Percentiles rank a stretch among this genome's conserved stretches.
These are phyloP conservation scores for Bactericera cockerelli DNA, from an alignment of 1,140 invertebrate genomes.

Conservation along the genomic window DNA sequence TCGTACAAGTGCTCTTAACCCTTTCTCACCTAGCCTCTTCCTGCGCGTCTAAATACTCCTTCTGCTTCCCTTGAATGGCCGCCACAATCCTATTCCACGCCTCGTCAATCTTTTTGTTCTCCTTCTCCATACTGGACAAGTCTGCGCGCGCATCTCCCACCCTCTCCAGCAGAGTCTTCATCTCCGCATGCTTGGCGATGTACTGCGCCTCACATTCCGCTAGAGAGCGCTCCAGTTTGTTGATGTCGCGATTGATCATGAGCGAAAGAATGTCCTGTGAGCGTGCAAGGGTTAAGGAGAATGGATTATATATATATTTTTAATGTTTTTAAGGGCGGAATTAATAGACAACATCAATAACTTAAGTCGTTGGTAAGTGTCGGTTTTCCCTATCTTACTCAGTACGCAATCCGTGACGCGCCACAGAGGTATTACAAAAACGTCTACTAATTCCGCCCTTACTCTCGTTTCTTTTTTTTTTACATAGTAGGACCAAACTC, in stretches of 20 bases:
- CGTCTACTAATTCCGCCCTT: too few species aligned
- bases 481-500: too few species aligned
- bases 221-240: neutral
- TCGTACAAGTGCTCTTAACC: too few species aligned
- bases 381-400: too few species aligned
- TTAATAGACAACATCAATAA: too few species aligned
- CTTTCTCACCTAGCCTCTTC: neutral
- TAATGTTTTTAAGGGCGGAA: too few species aligned
- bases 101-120: neutral
- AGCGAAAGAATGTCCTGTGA: neutral
- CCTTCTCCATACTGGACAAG: neutral
- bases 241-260: conserved; percentile 5
- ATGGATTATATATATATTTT: too few species aligned
- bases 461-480: too few species aligned
- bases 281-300: too few species aligned
- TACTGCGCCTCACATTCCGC: neutral
- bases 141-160: neutral
- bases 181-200: neutral
- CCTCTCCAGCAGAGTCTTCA: neutral
- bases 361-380: too few species aligned
- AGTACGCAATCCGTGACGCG: too few species aligned
- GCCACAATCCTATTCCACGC: neutral
- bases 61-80: neutral
- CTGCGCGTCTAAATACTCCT: neutral
- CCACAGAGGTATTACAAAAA: too few species aligned